A percentile compares a stretch with the other conserved stretches of the same genome.
Conservation (phyloP, 2,888 invertebrate genomes). For the Amblyteles armatorius region DNA sequence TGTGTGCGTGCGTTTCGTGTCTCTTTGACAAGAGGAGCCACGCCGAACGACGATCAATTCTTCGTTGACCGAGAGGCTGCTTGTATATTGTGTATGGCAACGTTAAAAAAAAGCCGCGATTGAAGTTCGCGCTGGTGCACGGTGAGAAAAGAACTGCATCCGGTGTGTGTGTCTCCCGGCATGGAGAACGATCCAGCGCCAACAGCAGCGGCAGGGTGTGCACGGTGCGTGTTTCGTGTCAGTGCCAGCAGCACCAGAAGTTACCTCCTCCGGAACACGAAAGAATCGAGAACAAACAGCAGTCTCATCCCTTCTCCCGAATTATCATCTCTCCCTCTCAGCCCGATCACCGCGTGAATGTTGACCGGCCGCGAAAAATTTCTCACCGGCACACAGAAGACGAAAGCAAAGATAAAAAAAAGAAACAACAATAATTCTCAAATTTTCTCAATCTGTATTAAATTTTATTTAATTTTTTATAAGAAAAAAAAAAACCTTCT, state of each 20-base stretch:
- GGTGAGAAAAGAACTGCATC: conserved; percentile 68
- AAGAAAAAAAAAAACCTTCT: not conserved
- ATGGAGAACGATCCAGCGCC: conserved; percentile 15
- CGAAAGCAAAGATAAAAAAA: conserved; percentile 1
- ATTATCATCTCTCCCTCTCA: not conserved
- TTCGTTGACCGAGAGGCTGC: conserved; percentile 2
- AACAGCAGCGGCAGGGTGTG: not conserved
- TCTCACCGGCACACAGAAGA: not conserved
- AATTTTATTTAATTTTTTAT: not conserved
- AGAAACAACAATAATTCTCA: not conserved
- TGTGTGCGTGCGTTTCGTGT: not conserved
- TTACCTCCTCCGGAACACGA: conserved; percentile 64
- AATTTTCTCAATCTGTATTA: conserved; percentile 7
- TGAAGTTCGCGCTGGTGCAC: conserved; percentile 57
- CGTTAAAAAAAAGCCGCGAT: conserved; percentile 34
- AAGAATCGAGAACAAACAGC: conserved; percentile 38
- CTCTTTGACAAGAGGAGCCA: conserved; percentile 13
- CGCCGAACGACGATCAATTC: conserved; percentile 10
- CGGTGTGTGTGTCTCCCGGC: conserved; percentile 57
- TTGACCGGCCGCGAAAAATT: not conserved
- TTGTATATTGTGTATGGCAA: not conserved
- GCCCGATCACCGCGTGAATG: not conserved
- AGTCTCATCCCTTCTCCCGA: conserved; percentile 33
- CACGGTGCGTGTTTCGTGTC: conserved; percentile 66
- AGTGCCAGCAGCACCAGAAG: conserved; percentile 65